Evolutionary conservation across 1,140 invertebrate genomes (phyloP).

Genomic region (Mamestra configurata): DNA sequence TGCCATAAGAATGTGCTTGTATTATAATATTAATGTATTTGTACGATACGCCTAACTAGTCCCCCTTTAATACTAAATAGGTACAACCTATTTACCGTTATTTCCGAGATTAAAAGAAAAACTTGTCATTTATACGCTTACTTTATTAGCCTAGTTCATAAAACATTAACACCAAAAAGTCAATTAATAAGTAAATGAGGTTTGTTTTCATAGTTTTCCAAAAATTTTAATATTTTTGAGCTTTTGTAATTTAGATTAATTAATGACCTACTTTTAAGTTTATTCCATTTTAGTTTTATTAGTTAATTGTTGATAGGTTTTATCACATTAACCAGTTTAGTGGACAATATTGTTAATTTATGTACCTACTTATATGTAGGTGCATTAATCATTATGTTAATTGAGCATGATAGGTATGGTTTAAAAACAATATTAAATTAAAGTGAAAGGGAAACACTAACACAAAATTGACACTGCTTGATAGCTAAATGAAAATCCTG

Average conservation of each 20-base stretch:
- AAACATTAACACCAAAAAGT: constrained; percentile 37
- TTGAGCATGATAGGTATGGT: too few species aligned
- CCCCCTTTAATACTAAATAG: neutral
- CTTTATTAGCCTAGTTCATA: constrained; percentile 11
- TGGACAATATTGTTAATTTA: too few species aligned
- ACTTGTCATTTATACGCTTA: constrained; percentile 13
- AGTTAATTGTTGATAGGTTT: neutral
- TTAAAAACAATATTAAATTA: neutral
- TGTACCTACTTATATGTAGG: too few species aligned
- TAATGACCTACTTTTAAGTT: neutral
- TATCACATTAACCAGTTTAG: neutral
- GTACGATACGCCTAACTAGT: neutral
- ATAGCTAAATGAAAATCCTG: constrained; percentile 9
- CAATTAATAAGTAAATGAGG: constrained; percentile 33
- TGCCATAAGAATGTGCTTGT: neutral
- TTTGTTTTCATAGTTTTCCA: constrained; percentile 3
- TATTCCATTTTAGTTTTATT: neutral
- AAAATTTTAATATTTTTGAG: too few species aligned
- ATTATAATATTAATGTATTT: neutral
- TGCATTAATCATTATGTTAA: too few species aligned
- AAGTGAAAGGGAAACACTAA: neutral
- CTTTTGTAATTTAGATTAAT: neutral
- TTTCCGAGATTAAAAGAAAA: neutral
- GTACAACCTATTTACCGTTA: neutral
- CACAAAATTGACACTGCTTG: neutral